Conservation (phyloP, 2,113 vertebrate genomes). For the Bos javanicus region DNA sequence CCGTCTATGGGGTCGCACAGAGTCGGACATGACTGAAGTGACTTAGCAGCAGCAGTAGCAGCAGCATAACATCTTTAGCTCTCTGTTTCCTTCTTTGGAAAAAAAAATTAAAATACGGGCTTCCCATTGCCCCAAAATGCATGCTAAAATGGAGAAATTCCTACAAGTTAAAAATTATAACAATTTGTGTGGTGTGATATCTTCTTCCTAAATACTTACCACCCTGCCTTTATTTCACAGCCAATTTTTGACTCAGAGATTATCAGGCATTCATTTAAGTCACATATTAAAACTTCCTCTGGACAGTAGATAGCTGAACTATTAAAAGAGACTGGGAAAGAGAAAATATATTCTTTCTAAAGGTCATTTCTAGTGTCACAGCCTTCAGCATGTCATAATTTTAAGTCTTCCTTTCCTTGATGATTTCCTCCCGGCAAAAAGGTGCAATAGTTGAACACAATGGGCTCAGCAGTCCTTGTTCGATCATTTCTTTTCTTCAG, state of each 20-base stretch:
- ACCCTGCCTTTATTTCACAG: neutral
- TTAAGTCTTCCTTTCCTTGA: neutral
- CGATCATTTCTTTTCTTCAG: neutral
- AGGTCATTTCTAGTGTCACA: neutral
- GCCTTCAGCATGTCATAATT: neutral
- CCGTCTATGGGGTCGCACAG: no score
- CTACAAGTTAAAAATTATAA: neutral
- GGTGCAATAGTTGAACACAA: fast-evolving
- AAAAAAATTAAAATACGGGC: neutral
- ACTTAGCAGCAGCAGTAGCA: no score
- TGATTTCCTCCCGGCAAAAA: neutral
- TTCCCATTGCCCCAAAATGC: neutral
- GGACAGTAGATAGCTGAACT: neutral
- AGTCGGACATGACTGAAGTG: no score
- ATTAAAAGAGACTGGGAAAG: neutral
- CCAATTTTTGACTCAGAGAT: neutral
- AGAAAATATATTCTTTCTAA: neutral
- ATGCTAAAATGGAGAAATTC: neutral
- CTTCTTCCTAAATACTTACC: neutral
- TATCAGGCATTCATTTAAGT: neutral
- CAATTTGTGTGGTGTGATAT: neutral
- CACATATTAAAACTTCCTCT: neutral
- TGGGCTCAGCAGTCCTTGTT: neutral
- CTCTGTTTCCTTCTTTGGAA: neutral
- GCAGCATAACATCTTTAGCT: neutral